phyloP scores from a whole-genome alignment of 2,888 invertebrate genomes.

The Colletes collaris region DNA sequence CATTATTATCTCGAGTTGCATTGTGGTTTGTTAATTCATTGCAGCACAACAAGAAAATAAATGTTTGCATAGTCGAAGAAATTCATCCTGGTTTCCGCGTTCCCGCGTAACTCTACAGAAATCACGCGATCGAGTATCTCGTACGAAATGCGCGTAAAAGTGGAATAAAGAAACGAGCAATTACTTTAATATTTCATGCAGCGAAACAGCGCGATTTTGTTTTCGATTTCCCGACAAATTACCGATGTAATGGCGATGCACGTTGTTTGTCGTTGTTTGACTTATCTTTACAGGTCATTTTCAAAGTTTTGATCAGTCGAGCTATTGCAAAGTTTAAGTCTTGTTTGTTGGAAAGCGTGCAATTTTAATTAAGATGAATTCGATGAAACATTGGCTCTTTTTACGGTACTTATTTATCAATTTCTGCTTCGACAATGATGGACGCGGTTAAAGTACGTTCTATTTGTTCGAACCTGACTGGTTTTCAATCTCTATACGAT shows the following conservation, averaged over 20 bases:
- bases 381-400: too few relatives aligned
- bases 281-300: too few relatives aligned
- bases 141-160: constrained; percentile 4
- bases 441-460: too few relatives aligned
- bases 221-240: constrained; percentile 21
- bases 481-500: too few relatives aligned
- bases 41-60: neutral
- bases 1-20: constrained; percentile 14
- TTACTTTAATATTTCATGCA: constrained; percentile 15
- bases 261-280: too few relatives aligned
- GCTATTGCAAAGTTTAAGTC: too few relatives aligned
- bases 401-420: too few relatives aligned
- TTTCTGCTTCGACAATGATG: too few relatives aligned
- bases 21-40: neutral
- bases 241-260: neutral
- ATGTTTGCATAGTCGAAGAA: constrained; percentile 15
- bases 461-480: too few relatives aligned
- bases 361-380: too few relatives aligned
- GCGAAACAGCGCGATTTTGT: neutral
- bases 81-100: constrained; percentile 28
- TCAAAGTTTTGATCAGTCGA: too few relatives aligned
- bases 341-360: too few relatives aligned
- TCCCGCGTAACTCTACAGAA: constrained; percentile 22
- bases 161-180: constrained; percentile 13
- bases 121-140: constrained; percentile 22